phyloP scores from a whole-genome alignment of 2,888 invertebrate genomes.

The Cephus rjabovi region DNA sequence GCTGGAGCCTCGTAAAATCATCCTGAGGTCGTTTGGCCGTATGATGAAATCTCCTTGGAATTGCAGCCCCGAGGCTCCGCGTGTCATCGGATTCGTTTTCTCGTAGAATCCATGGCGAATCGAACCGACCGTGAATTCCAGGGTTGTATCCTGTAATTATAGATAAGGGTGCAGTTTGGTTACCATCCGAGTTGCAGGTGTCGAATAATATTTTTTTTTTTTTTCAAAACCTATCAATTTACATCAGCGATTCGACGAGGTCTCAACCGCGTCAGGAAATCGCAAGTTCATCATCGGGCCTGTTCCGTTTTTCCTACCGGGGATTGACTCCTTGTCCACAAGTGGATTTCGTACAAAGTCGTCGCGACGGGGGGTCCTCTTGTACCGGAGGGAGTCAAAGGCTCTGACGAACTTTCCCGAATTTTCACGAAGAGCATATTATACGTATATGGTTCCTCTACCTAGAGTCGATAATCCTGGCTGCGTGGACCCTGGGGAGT shows the following conservation, averaged over 20 bases:
- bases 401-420: not conserved
- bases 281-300: not conserved
- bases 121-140: not conserved
- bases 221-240: not conserved
- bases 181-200: not conserved
- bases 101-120: not conserved
- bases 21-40: not conserved
- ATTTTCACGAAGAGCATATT: not conserved
- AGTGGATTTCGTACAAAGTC: no score
- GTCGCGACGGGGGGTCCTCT: not conserved
- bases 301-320: not conserved
- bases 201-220: not conserved
- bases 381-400: not conserved
- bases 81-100: slow-evolving; percentile 58
- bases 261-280: not conserved
- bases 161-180: not conserved
- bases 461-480: not conserved
- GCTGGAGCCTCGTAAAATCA: slow-evolving; percentile 58
- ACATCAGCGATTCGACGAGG: not conserved
- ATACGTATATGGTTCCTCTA: not conserved
- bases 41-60: slow-evolving; percentile 1
- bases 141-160: not conserved
- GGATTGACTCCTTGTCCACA: no score
- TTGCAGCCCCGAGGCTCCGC: slow-evolving; percentile 46
- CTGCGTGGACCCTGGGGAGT: slow-evolving; percentile 7